Evolutionary conservation across 2,888 invertebrate species (phyloP).

Genomic region (Melanargia galathea): DNA sequence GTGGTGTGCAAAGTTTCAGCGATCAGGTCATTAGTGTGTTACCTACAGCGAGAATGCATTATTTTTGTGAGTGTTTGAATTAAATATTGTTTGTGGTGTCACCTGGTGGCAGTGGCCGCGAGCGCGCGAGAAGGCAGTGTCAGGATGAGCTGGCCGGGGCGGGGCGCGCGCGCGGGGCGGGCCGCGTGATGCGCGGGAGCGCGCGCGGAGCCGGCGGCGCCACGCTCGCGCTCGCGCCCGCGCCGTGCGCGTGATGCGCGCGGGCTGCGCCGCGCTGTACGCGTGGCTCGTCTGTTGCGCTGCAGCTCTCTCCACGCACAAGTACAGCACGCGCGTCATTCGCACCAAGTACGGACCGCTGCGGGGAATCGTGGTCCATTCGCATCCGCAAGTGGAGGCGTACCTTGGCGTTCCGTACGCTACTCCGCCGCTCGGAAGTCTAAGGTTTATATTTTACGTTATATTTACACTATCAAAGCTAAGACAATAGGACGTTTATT

Average conservation of each 20-base stretch:
- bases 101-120: constrained; percentile 64
- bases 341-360: constrained; percentile 95
- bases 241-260: constrained; percentile 75
- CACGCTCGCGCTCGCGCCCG: constrained; percentile 54
- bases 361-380: constrained; percentile 91
- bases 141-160: constrained; percentile 59
- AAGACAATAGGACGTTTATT: background rate
- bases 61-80: background rate
- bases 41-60: too few species aligned
- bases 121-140: constrained; percentile 61
- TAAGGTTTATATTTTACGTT: constrained; percentile 83
- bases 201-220: constrained; percentile 57
- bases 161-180: constrained; percentile 55
- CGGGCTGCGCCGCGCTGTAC: constrained; percentile 79
- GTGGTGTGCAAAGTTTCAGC: too few species aligned
- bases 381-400: constrained; percentile 92
- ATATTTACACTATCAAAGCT: background rate
- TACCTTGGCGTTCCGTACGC: constrained; percentile 97
- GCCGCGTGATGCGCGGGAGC: constrained; percentile 64
- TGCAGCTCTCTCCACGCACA: constrained; percentile 84
- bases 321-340: constrained; percentile 91
- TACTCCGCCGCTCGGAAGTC: constrained; percentile 93
- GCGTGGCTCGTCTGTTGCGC: constrained; percentile 82
- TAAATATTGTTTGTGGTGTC: background rate
- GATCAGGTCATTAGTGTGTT: too few species aligned